Evolutionary conservation across 2,797 vertebrate genomes (phyloP).

Genomic region (Bradypodion pumilum): DNA sequence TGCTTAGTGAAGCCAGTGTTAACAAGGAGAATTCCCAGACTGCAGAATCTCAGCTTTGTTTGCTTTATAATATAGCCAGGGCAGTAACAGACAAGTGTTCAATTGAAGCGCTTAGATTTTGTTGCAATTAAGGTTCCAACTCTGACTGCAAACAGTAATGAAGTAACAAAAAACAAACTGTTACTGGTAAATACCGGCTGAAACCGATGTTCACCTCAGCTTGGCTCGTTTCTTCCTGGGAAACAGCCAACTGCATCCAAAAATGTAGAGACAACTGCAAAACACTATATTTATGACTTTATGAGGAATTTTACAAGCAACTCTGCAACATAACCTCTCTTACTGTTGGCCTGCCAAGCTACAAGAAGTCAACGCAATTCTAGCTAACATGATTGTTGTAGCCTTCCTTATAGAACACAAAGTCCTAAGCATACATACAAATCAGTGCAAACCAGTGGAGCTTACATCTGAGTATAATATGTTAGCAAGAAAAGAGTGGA

Average conservation of each 20-base stretch:
- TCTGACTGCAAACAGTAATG: neutral
- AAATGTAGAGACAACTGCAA: neutral
- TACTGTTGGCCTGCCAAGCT: neutral
- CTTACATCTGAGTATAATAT: neutral
- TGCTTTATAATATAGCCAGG: constrained; percentile 13
- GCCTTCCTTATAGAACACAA: too few species aligned
- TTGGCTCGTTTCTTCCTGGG: neutral
- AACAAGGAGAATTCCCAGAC: constrained; percentile 26
- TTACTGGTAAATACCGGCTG: neutral
- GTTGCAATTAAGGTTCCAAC: constrained; percentile 8
- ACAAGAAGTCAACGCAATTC: neutral
- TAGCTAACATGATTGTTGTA: neutral
- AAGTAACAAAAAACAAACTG: neutral
- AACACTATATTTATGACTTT: neutral
- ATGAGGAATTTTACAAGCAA: neutral
- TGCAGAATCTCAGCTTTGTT: constrained; percentile 15
- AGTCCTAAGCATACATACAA: neutral
- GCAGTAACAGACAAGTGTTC: constrained; percentile 3
- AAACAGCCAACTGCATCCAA: neutral
- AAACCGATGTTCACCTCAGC: neutral
- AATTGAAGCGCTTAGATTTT: neutral
- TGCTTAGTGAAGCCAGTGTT: constrained; percentile 14
- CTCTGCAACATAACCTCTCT: neutral
- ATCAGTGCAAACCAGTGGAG: neutral
- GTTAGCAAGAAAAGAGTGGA: neutral